Percentiles rank a stretch among this genome's conserved stretches.
phyloP scores from a whole-genome alignment of 2,113 vertebrate genomes.

The Syngnathus floridae region DNA sequence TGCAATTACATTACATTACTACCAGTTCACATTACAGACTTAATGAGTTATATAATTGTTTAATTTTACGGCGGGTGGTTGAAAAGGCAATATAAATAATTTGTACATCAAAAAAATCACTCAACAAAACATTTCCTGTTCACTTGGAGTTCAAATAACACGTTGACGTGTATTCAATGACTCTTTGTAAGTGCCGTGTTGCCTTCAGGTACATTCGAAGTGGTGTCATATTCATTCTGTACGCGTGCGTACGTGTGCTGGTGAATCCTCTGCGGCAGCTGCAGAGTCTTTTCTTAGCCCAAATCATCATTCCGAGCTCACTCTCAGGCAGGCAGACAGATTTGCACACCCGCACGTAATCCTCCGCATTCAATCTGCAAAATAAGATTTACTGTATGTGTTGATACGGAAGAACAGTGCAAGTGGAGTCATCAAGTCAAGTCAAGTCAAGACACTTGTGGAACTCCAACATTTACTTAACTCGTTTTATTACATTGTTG shows the following conservation, averaged over 20 bases:
- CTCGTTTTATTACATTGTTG: too few relatives aligned
- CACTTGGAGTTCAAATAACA: background rate
- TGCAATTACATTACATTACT: too few relatives aligned
- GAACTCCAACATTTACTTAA: too few relatives aligned
- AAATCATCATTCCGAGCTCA: conserved; percentile 6
- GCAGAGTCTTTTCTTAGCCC: conserved; percentile 35
- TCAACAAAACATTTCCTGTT: background rate
- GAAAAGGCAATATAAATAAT: background rate
- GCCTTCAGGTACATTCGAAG: background rate
- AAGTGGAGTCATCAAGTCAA: too few relatives aligned
- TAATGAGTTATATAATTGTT: background rate
- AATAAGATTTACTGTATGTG: too few relatives aligned
- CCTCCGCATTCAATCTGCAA: too few relatives aligned
- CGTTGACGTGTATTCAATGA: background rate
- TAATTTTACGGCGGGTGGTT: background rate
- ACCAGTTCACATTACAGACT: background rate
- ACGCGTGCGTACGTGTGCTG: background rate
- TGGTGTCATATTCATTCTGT: background rate
- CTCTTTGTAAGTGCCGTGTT: background rate
- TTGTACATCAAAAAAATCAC: background rate
- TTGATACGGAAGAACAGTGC: too few relatives aligned
- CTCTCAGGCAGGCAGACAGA: too few relatives aligned
- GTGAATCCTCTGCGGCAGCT: conserved; percentile 38
- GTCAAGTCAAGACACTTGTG: too few relatives aligned
- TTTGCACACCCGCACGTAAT: background rate